Evolutionary conservation across 2,113 vertebrate species (phyloP).

Genomic region (Deroptyus accipitrinus): DNA sequence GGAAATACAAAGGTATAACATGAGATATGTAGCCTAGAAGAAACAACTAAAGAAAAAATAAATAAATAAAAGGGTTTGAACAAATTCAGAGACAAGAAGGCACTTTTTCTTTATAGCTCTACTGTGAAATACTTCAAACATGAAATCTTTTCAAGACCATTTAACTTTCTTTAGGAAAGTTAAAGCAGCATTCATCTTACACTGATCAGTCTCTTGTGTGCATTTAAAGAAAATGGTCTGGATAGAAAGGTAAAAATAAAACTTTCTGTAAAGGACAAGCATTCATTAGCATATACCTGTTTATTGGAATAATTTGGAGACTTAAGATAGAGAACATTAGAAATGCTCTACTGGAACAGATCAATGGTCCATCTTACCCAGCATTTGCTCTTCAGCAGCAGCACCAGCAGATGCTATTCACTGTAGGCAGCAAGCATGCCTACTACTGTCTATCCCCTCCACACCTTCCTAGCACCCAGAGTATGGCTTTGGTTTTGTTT

Average conservation of each 20-base stretch:
- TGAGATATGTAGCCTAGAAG: background rate
- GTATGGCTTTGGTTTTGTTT: background rate
- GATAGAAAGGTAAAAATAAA: background rate
- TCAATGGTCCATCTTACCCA: background rate
- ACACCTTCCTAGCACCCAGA: background rate
- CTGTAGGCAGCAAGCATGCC: background rate
- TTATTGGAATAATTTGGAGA: background rate
- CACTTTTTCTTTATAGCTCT: background rate
- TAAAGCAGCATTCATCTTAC: background rate
- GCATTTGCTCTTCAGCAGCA: background rate
- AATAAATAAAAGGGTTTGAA: background rate
- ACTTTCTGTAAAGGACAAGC: background rate
- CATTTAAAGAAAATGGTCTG: background rate
- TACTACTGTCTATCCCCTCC: background rate
- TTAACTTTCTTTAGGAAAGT: background rate
- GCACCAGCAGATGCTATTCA: background rate
- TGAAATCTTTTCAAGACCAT: background rate
- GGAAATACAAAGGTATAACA: background rate
- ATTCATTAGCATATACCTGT: background rate
- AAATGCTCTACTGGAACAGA: background rate
- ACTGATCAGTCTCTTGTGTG: background rate
- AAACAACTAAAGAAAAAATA: background rate
- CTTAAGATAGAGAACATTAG: background rate
- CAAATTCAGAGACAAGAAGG: background rate
- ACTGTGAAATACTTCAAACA: background rate